Conservation (phyloP, 1,140 invertebrate species). For the Papilio glaucus region DNA sequence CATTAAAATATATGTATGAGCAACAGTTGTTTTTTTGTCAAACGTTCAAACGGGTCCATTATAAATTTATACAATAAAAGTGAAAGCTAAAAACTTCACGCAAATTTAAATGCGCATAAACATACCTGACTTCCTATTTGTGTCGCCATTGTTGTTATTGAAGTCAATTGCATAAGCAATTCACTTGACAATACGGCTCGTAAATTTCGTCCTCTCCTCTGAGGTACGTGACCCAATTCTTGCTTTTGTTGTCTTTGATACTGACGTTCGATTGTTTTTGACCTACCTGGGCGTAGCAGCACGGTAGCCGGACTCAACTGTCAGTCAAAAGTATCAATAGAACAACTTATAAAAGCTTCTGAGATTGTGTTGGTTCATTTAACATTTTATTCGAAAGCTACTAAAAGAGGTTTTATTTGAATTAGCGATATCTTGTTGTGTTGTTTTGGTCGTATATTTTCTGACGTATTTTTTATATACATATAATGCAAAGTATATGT, state of each 20-base stretch:
- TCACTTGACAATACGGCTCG: conserved; percentile 55
- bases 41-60: conserved; percentile 56
- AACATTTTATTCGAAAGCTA: not conserved
- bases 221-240: conserved; percentile 62
- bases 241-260: conserved; percentile 55
- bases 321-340: conserved; percentile 15
- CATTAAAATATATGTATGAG: not conserved
- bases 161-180: conserved; percentile 59
- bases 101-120: conserved; percentile 71
- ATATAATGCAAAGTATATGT: no score
- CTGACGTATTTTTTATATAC: no score
- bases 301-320: conserved; percentile 27
- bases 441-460: not conserved
- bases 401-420: not conserved
- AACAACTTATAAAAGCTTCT: not conserved
- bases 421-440: not conserved
- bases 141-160: conserved; percentile 56
- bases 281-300: conserved; percentile 54
- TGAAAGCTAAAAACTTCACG: conserved; percentile 74
- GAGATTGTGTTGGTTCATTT: not conserved
- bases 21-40: conserved; percentile 24
- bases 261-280: conserved; percentile 56
- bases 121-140: conserved; percentile 65
- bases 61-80: conserved; percentile 73
- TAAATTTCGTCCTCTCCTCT: conserved; percentile 62